Conservation (phyloP, 2,888 invertebrate genomes). For the Ceramica pisi region DNA sequence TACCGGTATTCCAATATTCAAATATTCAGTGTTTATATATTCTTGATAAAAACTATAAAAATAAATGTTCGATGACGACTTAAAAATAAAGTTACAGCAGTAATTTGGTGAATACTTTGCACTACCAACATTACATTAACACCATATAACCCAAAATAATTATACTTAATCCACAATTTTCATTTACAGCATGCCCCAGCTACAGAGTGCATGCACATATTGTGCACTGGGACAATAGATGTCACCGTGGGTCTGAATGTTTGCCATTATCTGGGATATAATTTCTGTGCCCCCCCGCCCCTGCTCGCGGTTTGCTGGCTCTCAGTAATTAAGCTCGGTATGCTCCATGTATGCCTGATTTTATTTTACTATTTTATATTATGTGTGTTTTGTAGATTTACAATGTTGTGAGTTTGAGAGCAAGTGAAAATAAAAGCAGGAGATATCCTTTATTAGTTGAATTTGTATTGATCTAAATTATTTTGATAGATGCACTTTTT, state of each 20-base stretch:
- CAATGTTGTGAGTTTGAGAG: not conserved
- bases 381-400: not conserved
- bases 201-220: slow-evolving; percentile 52
- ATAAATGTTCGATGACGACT: not conserved
- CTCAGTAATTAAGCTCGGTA: slow-evolving; percentile 63
- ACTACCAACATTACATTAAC: not conserved
- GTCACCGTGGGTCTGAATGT: slow-evolving; percentile 72
- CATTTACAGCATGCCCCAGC: slow-evolving; percentile 36
- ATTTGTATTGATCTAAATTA: no score
- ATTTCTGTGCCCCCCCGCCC: slow-evolving; percentile 72
- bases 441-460: not conserved
- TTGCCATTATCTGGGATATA: slow-evolving; percentile 77
- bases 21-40: no score
- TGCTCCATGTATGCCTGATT: slow-evolving; percentile 55
- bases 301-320: slow-evolving; percentile 64
- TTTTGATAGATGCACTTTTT: no score
- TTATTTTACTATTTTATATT: slow-evolving; percentile 43
- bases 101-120: not conserved
- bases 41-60: no score
- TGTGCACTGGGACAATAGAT: slow-evolving; percentile 75
- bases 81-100: not conserved
- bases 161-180: slow-evolving; percentile 31
- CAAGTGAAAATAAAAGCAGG: not conserved
- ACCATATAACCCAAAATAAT: slow-evolving; percentile 41
- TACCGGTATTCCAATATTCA: no score